Evolutionary conservation across 2,888 invertebrate species (phyloP).

Genomic region (Conomelus anceps): DNA sequence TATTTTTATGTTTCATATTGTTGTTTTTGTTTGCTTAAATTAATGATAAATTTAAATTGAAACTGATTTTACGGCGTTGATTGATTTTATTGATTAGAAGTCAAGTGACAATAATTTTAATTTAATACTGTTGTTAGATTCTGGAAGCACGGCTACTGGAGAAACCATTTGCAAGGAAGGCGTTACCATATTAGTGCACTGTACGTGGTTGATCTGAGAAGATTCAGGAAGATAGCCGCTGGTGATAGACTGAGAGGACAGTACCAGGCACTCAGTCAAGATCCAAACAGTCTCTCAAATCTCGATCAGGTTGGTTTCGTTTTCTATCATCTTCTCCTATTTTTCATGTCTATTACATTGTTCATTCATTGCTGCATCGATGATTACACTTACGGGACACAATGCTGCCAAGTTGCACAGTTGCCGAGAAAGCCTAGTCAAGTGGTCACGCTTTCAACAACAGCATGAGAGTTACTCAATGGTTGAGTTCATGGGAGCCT

Average conservation of each 20-base stretch:
- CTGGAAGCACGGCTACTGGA: slow-evolving; percentile 99
- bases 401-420: too few species aligned
- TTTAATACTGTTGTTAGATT: slow-evolving; percentile 52
- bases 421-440: too few species aligned
- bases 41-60: too few species aligned
- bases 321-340: background rate
- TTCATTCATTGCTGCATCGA: too few species aligned
- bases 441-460: too few species aligned
- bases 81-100: too few species aligned
- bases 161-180: slow-evolving; percentile 90
- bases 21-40: too few species aligned
- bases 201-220: slow-evolving; percentile 94
- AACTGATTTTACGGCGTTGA: too few species aligned
- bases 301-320: slow-evolving; percentile 56
- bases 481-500: too few species aligned
- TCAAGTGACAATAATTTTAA: slow-evolving; percentile 2
- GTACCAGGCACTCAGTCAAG: slow-evolving; percentile 97
- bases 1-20: too few species aligned
- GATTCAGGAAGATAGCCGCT: slow-evolving; percentile 95
- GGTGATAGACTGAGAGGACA: slow-evolving; percentile 96
- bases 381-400: too few species aligned
- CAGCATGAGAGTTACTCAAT: too few species aligned
- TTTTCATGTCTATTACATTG: background rate
- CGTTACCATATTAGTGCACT: slow-evolving; percentile 94
- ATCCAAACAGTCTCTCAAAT: slow-evolving; percentile 97